Evolutionary conservation across 1,140 invertebrate species (phyloP).

Genomic region (Bombus confusus): DNA sequence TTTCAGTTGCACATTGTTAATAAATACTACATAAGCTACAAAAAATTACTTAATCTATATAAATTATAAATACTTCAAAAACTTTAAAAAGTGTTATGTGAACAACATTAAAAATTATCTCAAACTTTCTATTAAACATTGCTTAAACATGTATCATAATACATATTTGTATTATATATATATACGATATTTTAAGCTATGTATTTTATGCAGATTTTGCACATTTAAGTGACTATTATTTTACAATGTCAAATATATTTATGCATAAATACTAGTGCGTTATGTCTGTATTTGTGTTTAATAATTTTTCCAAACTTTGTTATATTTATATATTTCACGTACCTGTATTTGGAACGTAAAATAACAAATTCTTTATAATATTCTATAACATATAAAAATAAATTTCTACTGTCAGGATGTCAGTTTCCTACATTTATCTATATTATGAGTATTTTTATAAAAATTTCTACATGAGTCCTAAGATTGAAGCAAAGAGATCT

Average conservation of each 20-base stretch:
- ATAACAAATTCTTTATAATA: conserved; percentile 19
- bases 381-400: conserved; percentile 27
- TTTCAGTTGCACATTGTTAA: conserved; percentile 16
- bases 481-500: neutral
- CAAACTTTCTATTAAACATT: conserved; percentile 2
- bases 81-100: neutral
- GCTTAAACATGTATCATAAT: neutral
- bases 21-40: conserved; percentile 26
- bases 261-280: neutral
- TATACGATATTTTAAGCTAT: neutral
- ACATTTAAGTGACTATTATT: neutral
- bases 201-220: neutral
- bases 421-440: conserved; percentile 1
- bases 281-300: neutral
- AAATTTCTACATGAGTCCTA: conserved; percentile 15
- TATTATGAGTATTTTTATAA: conserved; percentile 9
- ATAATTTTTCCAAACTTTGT: neutral
- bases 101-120: neutral
- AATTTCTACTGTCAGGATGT: neutral
- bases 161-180: conserved; percentile 18
- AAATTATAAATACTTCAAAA: conserved; percentile 11
- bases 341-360: conserved; percentile 29
- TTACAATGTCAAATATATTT: neutral
- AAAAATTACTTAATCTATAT: conserved; percentile 9
- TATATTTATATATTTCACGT: conserved; percentile 2